Conservation (phyloP, 2,113 vertebrate genomes). For the Ptilonorhynchus violaceus region DNA sequence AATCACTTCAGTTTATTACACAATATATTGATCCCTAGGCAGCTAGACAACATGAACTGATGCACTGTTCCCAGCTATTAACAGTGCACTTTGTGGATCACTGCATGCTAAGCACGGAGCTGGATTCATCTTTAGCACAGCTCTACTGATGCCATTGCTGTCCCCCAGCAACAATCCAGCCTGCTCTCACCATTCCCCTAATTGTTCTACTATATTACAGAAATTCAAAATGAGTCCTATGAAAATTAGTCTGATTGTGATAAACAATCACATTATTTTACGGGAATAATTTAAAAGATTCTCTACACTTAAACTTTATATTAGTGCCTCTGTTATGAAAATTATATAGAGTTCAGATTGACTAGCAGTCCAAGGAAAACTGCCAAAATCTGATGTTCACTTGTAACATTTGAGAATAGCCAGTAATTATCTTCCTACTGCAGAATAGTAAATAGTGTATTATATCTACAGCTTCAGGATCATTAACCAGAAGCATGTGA, state of each 20-base stretch:
- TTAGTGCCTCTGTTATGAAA: background rate
- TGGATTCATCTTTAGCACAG: background rate
- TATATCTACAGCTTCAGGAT: background rate
- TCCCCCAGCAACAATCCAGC: background rate
- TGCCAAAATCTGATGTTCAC: slow-evolving; percentile 3
- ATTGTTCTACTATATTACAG: background rate
- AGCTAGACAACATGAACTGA: background rate
- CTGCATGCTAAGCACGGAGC: background rate
- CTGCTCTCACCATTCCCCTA: background rate
- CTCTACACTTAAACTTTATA: background rate
- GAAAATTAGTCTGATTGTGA: background rate
- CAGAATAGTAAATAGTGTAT: background rate
- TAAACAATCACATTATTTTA: background rate
- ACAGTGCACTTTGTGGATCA: background rate
- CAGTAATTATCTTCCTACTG: background rate
- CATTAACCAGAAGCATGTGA: background rate
- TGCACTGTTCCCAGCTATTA: background rate
- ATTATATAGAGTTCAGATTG: background rate
- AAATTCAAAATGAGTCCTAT: background rate
- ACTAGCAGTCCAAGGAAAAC: background rate
- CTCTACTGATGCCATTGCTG: background rate
- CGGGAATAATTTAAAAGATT: background rate
- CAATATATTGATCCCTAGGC: background rate
- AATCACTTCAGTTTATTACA: background rate
- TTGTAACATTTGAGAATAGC: background rate